Conservation (phyloP, 2,797 vertebrate species). For the Staurois parvus region DNA sequence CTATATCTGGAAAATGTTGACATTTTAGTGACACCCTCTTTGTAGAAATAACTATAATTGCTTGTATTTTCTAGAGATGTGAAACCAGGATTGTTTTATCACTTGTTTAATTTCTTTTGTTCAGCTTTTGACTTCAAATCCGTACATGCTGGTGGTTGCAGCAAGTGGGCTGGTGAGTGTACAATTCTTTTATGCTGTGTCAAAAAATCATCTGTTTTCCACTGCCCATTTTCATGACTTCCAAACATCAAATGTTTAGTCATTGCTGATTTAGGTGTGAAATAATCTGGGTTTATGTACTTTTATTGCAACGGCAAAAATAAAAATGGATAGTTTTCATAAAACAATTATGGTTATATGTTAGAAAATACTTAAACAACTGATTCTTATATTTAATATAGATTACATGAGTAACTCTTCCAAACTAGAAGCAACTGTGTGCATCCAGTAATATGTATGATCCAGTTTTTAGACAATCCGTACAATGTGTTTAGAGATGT, state of each 20-base stretch:
- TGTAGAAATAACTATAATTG: neutral
- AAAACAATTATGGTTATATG: too few relatives aligned
- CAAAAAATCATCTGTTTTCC: too few relatives aligned
- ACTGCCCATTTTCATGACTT: neutral
- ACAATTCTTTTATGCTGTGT: conserved; percentile 32
- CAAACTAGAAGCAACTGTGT: too few relatives aligned
- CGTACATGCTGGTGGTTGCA: conserved; percentile 93
- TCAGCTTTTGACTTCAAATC: conserved; percentile 92
- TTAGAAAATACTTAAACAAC: too few relatives aligned
- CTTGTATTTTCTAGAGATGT: neutral
- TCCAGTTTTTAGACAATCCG: too few relatives aligned
- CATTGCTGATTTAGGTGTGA: neutral
- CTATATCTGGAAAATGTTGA: neutral
- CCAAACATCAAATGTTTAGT: neutral
- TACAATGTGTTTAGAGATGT: too few relatives aligned
- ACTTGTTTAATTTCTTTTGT: conserved; percentile 66
- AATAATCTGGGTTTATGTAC: neutral
- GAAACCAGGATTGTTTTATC: conserved; percentile 5
- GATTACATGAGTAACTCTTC: too few relatives aligned
- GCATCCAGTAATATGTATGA: too few relatives aligned
- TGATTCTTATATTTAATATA: too few relatives aligned
- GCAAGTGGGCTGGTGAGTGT: conserved; percentile 93
- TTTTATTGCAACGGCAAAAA: neutral
- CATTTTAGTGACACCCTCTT: neutral
- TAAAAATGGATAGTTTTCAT: neutral